Base-by-base conservation (phyloP, 2,113 vertebrate genomes). In the Bostrychus sinensis region DNA sequence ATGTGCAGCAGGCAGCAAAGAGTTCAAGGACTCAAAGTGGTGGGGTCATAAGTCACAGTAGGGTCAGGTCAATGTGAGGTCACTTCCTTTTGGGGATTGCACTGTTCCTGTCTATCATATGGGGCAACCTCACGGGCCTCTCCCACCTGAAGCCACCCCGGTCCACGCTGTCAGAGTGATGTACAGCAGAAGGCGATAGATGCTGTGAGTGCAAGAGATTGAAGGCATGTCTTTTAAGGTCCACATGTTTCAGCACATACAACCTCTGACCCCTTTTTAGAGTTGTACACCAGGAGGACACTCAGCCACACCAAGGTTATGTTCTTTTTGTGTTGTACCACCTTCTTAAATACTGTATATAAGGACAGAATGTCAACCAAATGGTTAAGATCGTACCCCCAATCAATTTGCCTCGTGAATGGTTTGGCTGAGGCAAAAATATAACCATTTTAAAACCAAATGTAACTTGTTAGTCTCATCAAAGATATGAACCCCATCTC, bases 11-110 rank as follows among this genome's bases (percentile, higher is more conserved):
- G 60, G 62, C 50, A 48, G 9, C 48, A 26, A 34, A 54, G 70
- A 70, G 53, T 55, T 78, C 79, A 77, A 13, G 16, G 77, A 80
- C 82, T 59, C 55, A 19, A 53, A 58, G 76, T 54, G 54, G 39
- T 72, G 53, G 64, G 86, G 83, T 84, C 83, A 39, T 9, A 45
- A 72, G 85, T 83, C 77, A 59, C 37, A 57, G 56, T 70, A 65
- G 59, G 81, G 63, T 72, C 75, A 77, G 84, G 88, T 91, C 84
- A 88, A 43, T 65, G 74, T 68, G 79, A 80, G 87, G 83, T 86
- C 64, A 82, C 50, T 85, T 87, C 87, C 85, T 81, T 78, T 76
- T 63, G 67, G 69, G 73, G 73, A 85, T 75, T 75, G 75, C 69
- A 67, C 73, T 73, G 69, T 80, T 83, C 64, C 62, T 79, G 80